Conservation (phyloP, 2,113 vertebrate genomes). For the Kobus ellipsiprymnus region DNA sequence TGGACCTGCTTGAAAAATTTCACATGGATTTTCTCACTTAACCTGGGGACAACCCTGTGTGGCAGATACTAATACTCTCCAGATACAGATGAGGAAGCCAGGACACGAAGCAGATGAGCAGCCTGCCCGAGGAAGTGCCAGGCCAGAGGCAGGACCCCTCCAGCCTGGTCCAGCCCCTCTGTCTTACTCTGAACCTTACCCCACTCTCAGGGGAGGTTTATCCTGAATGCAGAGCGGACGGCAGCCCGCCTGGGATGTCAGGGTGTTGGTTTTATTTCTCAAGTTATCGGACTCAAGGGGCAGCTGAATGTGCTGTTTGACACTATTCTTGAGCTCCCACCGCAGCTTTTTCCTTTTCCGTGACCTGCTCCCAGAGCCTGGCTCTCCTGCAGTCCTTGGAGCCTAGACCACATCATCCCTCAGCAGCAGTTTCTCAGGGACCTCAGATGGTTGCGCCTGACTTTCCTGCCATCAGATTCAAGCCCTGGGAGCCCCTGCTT, state of each 20-base stretch:
- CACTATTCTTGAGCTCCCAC: background rate
- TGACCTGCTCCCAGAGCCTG: background rate
- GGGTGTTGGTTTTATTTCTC: background rate
- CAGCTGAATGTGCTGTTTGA: no score
- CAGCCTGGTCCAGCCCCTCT: background rate
- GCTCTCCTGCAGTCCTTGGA: background rate
- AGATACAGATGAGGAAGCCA: background rate
- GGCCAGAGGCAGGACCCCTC: background rate
- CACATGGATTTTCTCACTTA: background rate
- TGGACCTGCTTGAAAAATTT: background rate
- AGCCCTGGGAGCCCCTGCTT: background rate
- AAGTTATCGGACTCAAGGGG: background rate
- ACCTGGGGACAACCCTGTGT: background rate
- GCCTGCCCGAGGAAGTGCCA: background rate
- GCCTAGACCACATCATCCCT: background rate
- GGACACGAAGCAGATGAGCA: background rate
- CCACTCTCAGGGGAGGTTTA: background rate
- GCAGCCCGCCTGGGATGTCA: rapidly evolving
- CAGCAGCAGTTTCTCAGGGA: background rate
- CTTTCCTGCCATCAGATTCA: background rate
- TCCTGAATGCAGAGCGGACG: background rate
- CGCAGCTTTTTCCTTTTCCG: background rate
- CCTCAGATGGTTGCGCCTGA: background rate
- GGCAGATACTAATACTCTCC: background rate
- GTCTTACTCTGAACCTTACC: background rate